Conservation (phyloP, 2,888 invertebrate species). For the Aleiodes testaceus region DNA sequence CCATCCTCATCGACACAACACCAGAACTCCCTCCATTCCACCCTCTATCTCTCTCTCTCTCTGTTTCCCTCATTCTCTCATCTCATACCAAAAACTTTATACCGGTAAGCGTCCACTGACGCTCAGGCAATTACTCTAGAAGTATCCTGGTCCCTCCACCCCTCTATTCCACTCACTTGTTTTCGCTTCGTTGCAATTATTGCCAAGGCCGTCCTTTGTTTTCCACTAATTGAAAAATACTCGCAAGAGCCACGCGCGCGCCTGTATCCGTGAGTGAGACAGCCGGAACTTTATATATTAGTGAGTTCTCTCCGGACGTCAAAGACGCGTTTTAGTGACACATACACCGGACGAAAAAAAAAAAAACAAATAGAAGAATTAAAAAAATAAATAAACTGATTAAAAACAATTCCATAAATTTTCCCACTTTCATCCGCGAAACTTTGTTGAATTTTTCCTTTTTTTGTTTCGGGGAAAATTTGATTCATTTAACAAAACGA, state of each 20-base stretch:
- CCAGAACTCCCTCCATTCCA: slow-evolving; percentile 32
- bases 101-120: slow-evolving; percentile 49
- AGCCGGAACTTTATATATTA: slow-evolving; percentile 45
- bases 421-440: slow-evolving; percentile 10
- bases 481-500: slow-evolving; percentile 36
- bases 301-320: slow-evolving; percentile 45
- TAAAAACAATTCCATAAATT: slow-evolving; percentile 18
- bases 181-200: slow-evolving; percentile 64
- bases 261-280: slow-evolving; percentile 38
- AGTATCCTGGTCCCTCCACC: slow-evolving; percentile 35
- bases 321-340: slow-evolving; percentile 46
- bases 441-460: slow-evolving; percentile 17
- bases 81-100: slow-evolving; percentile 35
- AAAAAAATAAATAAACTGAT: slow-evolving; percentile 1
- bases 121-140: slow-evolving; percentile 60
- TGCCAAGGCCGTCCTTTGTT: slow-evolving; percentile 61
- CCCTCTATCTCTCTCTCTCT: slow-evolving; percentile 34
- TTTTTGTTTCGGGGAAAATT: slow-evolving; percentile 11
- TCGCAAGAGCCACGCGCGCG: slow-evolving; percentile 51
- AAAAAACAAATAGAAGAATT: background rate
- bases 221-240: slow-evolving; percentile 64
- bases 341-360: slow-evolving; percentile 22
- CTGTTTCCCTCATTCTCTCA: background rate
- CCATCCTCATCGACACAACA: slow-evolving; percentile 45
- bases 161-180: slow-evolving; percentile 51